Conservation (phyloP, 1,140 invertebrate species). For the Habropoda laboriosa region DNA sequence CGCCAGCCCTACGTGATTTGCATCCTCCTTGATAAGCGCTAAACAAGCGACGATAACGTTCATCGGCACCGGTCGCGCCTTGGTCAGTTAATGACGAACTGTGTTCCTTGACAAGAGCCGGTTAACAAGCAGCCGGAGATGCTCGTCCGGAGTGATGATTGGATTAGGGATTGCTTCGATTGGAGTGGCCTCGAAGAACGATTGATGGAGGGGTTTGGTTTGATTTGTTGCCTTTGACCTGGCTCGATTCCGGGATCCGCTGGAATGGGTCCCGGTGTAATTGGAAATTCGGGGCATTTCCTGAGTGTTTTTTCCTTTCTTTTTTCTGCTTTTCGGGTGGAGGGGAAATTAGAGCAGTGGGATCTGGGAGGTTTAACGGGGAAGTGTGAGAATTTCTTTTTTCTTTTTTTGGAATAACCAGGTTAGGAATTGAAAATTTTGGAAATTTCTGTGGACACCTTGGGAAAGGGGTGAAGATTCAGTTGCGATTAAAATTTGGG, state of each 20-base stretch:
- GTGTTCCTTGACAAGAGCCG: background rate
- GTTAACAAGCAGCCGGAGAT: constrained; percentile 29
- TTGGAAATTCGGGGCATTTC: no score
- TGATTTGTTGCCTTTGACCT: no score
- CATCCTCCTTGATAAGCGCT: constrained; percentile 23
- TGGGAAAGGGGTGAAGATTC: background rate
- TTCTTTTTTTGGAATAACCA: no score
- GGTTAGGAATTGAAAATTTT: background rate
- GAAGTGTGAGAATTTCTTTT: no score
- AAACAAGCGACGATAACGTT: constrained; percentile 27
- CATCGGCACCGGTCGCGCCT: background rate
- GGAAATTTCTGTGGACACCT: no score
- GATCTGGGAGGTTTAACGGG: no score
- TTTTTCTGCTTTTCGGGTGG: no score
- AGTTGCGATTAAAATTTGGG: background rate
- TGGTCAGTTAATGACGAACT: constrained; percentile 24
- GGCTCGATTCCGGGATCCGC: no score
- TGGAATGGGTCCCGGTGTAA: no score
- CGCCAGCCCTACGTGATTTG: constrained; percentile 8
- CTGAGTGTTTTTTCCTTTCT: no score
- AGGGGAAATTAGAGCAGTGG: no score
- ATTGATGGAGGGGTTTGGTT: background rate
- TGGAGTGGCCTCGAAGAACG: background rate
- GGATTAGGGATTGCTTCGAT: background rate
- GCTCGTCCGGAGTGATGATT: background rate